Percentiles rank a stretch among this genome's conserved stretches.
phyloP scores from a whole-genome alignment of 2,888 invertebrate species.

The Bhutanitis thaidina region DNA sequence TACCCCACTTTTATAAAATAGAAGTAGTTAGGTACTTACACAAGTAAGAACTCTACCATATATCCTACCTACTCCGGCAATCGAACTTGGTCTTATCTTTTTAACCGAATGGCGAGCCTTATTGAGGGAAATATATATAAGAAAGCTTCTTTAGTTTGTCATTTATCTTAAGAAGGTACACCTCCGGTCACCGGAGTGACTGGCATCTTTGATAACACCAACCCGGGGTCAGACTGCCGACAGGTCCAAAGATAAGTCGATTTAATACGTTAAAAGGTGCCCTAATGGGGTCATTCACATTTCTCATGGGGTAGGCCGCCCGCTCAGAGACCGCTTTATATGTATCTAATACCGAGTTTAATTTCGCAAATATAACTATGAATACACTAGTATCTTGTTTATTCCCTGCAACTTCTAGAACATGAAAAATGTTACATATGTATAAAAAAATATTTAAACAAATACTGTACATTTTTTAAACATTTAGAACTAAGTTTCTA shows the following conservation, averaged over 20 bases:
- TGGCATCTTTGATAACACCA: conserved; percentile 53
- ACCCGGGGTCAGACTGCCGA: conserved; percentile 35
- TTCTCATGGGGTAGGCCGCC: conserved; percentile 54
- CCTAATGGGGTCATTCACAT: conserved; percentile 73
- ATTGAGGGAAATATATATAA: no score
- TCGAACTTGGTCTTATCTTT: no score
- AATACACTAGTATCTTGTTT: conserved; percentile 8
- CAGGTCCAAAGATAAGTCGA: conserved; percentile 59
- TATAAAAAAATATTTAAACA: no score
- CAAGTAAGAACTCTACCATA: no score
- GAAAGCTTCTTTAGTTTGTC: conserved; percentile 29
- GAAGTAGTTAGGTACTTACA: no score
- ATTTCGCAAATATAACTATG: conserved; percentile 17
- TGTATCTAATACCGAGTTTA: background rate
- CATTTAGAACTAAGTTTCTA: no score
- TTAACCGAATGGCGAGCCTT: no score
- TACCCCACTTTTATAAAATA: no score
- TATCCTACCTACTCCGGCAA: no score
- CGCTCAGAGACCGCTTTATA: conserved; percentile 10
- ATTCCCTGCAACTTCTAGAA: no score
- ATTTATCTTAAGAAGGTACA: conserved; percentile 31
- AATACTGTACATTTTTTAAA: no score
- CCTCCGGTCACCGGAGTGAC: conserved; percentile 49
- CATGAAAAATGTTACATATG: no score
- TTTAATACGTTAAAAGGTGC: conserved; percentile 78